These are phyloP conservation scores for Melitaea cinxia DNA, from an alignment of 1,140 invertebrate species.

Conservation along the genomic window DNA sequence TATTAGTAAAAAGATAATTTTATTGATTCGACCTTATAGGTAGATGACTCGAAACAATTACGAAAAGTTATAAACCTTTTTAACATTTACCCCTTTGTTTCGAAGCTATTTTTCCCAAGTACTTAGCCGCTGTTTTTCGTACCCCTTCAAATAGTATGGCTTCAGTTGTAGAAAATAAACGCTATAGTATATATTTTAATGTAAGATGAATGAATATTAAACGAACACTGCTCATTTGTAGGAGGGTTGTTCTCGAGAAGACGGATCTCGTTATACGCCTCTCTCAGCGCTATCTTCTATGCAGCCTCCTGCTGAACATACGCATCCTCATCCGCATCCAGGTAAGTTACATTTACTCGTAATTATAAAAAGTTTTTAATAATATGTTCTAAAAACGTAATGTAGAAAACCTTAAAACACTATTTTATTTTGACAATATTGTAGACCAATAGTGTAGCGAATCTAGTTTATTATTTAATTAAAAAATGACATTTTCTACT, in stretches of 20 bases:
- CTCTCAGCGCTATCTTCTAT: slow-evolving; percentile 92
- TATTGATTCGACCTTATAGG: not conserved
- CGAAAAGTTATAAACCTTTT: not conserved
- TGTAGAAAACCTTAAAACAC: not conserved
- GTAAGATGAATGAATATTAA: not conserved
- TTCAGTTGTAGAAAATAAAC: not conserved
- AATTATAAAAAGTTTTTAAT: too few relatives aligned
- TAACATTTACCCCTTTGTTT: not conserved
- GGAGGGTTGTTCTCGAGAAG: slow-evolving; percentile 73
- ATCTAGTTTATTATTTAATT: too few relatives aligned
- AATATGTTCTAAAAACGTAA: not conserved
- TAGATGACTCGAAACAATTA: not conserved
- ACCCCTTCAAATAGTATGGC: not conserved
- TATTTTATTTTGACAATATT: not conserved
- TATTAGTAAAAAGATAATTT: not conserved
- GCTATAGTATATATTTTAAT: not conserved
- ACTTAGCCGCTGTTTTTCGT: not conserved
- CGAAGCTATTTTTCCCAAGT: not conserved
- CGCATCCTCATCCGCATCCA: slow-evolving; percentile 77
- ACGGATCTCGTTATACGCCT: slow-evolving; percentile 86
- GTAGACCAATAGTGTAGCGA: not conserved
- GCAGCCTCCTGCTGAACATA: slow-evolving; percentile 88
- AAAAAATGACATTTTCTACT: not conserved
- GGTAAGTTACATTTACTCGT: too few relatives aligned
- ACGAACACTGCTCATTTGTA: slow-evolving; percentile 36